Conservation (phyloP, 2,113 vertebrate species). For the Hippopotamus amphibius region DNA sequence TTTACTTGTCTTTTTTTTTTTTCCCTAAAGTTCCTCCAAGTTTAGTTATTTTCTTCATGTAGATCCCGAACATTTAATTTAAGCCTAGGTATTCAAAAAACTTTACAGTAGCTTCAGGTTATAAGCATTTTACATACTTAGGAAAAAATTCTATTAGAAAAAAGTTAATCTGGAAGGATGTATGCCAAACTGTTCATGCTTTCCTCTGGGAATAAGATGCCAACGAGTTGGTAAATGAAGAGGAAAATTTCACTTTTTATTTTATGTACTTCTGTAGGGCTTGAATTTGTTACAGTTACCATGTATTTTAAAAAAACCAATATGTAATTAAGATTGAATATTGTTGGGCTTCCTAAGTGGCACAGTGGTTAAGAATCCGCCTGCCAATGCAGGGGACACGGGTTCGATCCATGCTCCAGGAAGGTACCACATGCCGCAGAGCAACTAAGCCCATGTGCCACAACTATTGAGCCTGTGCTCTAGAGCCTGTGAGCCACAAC, state of each 20-base stretch:
- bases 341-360: neutral
- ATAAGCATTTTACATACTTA: conserved; percentile 38
- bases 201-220: neutral
- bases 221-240: neutral
- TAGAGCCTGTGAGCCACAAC: no score
- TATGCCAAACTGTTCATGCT: neutral
- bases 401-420: no score
- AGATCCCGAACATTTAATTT: conserved; percentile 29
- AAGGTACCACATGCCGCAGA: no score
- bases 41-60: neutral
- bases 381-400: no score
- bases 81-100: neutral
- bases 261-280: neutral
- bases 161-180: conserved; percentile 52
- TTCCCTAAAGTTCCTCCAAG: neutral
- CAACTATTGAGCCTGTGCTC: no score
- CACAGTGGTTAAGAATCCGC: no score
- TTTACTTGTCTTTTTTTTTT: neutral
- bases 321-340: neutral
- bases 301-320: neutral
- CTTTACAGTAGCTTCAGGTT: conserved; percentile 14
- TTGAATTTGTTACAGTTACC: conserved; percentile 32
- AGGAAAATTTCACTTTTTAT: conserved; percentile 23
- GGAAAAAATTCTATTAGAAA: conserved; percentile 20
- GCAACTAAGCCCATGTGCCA: no score